These are phyloP conservation scores for Recurvirostra avosetta DNA, from an alignment of 2,113 vertebrate species.

Conservation along the genomic window DNA sequence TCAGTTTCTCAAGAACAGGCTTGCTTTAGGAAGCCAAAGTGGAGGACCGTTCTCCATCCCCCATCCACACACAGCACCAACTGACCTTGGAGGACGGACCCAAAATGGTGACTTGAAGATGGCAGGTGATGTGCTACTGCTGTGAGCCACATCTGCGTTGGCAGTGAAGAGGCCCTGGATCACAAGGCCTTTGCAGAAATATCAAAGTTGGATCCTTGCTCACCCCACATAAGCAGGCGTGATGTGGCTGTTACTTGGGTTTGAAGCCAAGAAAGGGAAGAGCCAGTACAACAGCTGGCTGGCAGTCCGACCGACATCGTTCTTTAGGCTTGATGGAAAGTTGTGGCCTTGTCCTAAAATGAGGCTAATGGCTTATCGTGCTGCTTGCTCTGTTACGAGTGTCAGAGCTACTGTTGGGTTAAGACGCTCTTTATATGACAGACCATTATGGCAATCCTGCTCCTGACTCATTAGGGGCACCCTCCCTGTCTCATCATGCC, in stretches of 20 bases:
- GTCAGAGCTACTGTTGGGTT: not conserved
- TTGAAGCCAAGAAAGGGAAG: not conserved
- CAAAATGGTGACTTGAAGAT: not conserved
- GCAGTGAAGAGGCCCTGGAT: not conserved
- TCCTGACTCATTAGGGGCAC: not conserved
- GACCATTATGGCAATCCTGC: not conserved
- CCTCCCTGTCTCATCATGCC: not conserved
- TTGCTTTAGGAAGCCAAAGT: not conserved
- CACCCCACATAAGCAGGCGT: not conserved
- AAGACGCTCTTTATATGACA: not conserved
- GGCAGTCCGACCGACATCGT: not conserved
- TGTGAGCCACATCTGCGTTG: not conserved
- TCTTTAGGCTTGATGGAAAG: not conserved
- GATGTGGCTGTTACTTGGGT: not conserved
- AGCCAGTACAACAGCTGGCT: not conserved
- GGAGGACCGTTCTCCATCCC: not conserved
- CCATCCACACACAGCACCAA: not conserved
- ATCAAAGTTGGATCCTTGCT: not conserved
- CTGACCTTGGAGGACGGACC: not conserved
- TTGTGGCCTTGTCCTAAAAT: not conserved
- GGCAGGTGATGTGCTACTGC: not conserved
- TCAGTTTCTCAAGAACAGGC: not conserved
- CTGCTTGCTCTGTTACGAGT: rapidly evolving
- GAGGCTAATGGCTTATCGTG: not conserved
- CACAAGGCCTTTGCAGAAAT: not conserved